These are phyloP conservation scores for Escarpia spicata DNA, from an alignment of 2,888 invertebrate species.

Conservation along the genomic window DNA sequence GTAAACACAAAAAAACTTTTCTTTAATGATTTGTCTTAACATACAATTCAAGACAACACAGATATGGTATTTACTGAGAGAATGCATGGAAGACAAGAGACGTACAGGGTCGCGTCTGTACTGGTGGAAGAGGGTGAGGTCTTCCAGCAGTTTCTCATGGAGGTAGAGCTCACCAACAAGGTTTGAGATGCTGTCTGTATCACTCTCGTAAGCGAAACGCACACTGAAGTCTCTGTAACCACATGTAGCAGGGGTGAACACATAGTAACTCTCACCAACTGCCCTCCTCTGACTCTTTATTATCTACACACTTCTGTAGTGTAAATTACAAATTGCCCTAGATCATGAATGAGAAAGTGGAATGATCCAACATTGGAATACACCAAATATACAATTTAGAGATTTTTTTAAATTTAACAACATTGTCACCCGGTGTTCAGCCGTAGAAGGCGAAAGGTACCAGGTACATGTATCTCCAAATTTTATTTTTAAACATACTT, in stretches of 20 bases:
- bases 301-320: no score
- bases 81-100: background rate
- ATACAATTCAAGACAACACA: background rate
- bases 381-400: no score
- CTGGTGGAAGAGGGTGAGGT: conserved; percentile 57
- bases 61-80: background rate
- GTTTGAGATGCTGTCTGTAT: conserved; percentile 51
- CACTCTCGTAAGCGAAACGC: conserved; percentile 50
- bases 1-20: background rate
- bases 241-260: background rate
- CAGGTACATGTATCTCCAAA: no score
- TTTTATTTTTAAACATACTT: no score
- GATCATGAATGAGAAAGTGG: no score
- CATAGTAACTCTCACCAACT: background rate
- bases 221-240: conserved; percentile 55
- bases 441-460: no score
- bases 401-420: no score
- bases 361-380: no score
- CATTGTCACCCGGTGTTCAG: no score
- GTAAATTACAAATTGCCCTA: no score
- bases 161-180: conserved; percentile 56
- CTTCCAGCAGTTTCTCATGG: conserved; percentile 55
- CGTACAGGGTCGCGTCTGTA: conserved; percentile 57
- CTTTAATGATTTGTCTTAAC: background rate
- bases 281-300: no score